Evolutionary conservation across 2,888 invertebrate species (phyloP), one percentile per base, ranked within the genome.

Genomic region (Panopea generosa): DNA sequence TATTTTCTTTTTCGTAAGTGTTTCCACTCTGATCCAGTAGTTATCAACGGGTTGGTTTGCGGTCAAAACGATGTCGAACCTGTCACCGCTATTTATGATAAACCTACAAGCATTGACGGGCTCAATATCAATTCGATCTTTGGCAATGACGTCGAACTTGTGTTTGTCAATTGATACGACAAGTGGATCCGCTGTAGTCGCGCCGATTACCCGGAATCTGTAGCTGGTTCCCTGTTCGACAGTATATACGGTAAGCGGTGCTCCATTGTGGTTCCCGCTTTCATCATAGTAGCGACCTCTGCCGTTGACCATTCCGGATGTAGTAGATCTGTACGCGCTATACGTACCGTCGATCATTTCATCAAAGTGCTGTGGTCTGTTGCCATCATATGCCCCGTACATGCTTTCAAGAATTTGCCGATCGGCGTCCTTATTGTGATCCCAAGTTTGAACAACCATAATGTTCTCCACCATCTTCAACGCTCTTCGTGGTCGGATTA

Each of bases 261-360:
- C 80, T 16, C 66, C 61, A 26, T 86, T 85, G 45, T 67, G 29
- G 47, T 82, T 70, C 0, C 53, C 62, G 0, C 63, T 77, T 1
- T 38, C 61, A 1, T 77, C 49, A 49, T 80, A 68, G 52, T 79
- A 85, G 27, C 87, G 38, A 0, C 88, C 89, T 18, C 78, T 69
- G 0, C 90, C 89, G 50, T 89, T 89, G 6, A 89, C 84, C n/a
- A 89, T 69, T 2, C 77, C 87, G 7, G 86, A 81, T 7, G 82
- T 71, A n/a, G n/a, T n/a, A n/a, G n/a, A n/a, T n/a, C n/a, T n/a
- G n/a, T 86, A 83, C 20, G 80, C 69, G 11, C 59, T 53, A 33
- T 80, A 83, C 11, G 62, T 18, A 45, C 81, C 82, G 60, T 82
- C 84, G 18, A 62, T 50, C 14, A 71, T 72, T 1, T 77, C 83